Conservation (phyloP, 2,888 invertebrate species). For the Idaea aversata region DNA sequence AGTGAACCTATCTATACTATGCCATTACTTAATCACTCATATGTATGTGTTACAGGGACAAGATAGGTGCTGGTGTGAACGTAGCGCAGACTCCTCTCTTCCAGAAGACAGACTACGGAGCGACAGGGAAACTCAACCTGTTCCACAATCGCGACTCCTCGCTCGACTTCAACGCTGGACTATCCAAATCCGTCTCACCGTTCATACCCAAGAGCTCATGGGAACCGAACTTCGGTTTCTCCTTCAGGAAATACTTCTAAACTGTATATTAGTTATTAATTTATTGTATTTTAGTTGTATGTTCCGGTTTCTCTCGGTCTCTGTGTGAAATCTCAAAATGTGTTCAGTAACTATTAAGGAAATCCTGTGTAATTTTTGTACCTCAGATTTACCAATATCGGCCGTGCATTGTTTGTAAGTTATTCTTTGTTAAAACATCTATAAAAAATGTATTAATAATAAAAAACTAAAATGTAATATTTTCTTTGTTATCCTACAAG, state of each 20-base stretch:
- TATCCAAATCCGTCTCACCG: conserved; percentile 42
- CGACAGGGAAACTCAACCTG: conserved; percentile 45
- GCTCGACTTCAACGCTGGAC: conserved; percentile 49
- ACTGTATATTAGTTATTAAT: background rate
- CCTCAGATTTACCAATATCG: too few species aligned
- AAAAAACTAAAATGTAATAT: too few species aligned
- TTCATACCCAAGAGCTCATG: conserved; percentile 36
- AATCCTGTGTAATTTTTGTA: too few species aligned
- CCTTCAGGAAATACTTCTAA: conserved; percentile 39
- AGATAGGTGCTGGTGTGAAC: conserved; percentile 40
- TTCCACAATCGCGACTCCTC: conserved; percentile 35
- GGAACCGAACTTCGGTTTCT: conserved; percentile 39
- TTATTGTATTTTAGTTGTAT: background rate
- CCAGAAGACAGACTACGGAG: conserved; percentile 45
- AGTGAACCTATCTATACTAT: background rate
- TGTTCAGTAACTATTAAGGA: too few species aligned
- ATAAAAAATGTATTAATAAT: too few species aligned
- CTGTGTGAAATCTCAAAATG: too few species aligned
- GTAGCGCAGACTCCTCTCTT: conserved; percentile 40
- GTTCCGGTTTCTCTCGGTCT: background rate
- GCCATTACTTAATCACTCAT: background rate
- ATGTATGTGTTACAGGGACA: conserved; percentile 33
- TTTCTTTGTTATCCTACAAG: too few species aligned
- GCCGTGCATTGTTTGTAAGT: too few species aligned
- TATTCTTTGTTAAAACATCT: too few species aligned